Conservation (phyloP, 1,140 invertebrate genomes). For the Zaprionus nigranus region DNA sequence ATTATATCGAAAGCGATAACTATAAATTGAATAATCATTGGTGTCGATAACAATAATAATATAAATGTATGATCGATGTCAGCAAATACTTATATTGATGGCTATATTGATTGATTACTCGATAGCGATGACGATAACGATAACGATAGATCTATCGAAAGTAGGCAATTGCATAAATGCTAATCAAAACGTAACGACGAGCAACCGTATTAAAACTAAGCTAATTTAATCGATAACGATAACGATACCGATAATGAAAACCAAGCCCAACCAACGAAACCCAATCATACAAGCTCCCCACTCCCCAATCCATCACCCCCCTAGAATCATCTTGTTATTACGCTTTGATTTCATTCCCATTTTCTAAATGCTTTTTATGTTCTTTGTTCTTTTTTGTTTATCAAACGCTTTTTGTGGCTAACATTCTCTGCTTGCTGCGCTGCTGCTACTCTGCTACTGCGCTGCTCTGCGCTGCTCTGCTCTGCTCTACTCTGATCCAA, state of each 20-base stretch:
- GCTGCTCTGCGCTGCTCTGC: conserved; percentile 25
- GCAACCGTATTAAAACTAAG: conserved; percentile 41
- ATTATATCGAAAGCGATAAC: conserved; percentile 14
- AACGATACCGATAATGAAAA: conserved; percentile 8
- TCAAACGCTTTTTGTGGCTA: conserved; percentile 61
- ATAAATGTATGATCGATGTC: conserved; percentile 14
- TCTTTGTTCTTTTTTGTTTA: conserved; percentile 28
- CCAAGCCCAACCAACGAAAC: not conserved
- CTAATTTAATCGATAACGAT: conserved; percentile 20
- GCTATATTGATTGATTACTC: conserved; percentile 1
- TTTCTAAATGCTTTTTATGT: conserved; percentile 46
- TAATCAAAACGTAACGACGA: conserved; percentile 30
- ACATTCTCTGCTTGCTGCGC: conserved; percentile 36
- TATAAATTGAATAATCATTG: not conserved
- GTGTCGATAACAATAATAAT: conserved; percentile 5
- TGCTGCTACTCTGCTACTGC: conserved; percentile 38
- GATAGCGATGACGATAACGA: conserved; percentile 10
- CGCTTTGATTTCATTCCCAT: conserved; percentile 3
- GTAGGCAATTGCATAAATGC: conserved; percentile 22
- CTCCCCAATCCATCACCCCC: no score
- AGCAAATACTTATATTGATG: conserved; percentile 11
- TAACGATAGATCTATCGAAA: conserved; percentile 31
- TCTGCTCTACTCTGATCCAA: conserved; percentile 12
- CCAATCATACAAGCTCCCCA: not conserved
- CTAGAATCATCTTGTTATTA: not conserved